Evolutionary conservation across 1,140 invertebrate species (phyloP), one percentile per base, ranked within the genome.

Genomic region (Pseudomyrmex sp.): DNA sequence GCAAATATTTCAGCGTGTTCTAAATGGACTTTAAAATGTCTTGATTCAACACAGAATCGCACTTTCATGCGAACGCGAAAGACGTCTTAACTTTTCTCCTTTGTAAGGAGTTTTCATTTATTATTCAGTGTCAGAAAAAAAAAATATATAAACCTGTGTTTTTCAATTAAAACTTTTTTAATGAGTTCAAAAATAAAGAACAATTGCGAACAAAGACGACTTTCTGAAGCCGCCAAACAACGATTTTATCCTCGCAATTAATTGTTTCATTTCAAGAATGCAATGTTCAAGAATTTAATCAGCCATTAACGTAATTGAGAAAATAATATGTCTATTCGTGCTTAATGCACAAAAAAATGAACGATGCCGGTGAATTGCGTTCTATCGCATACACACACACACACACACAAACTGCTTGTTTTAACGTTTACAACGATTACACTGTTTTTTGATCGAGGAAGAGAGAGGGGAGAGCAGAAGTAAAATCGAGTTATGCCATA

Each of bases 311-410:
- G 35, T 61, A 48, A 74, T 61, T 74, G 59, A 76, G 48, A 75
- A 26, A 62, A 35, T 15, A 23, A n/a, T 23, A 44, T 26, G 26
- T 13, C 75, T 62, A 46, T 20, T 54, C 10, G 18, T 68, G 26
- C 15, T 46, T 23, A 15, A 65, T 77, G 44, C 73, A 12, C 23
- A 62, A 50, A 44, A 63, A 58, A 79, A 79, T 12, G 61, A 18
- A 76, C 46, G 56, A 26, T 9, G 20, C 15, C 20, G 44, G 20
- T 10, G 44, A 75, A 48, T 52, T n/a, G 20, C 13, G 35, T 5
- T 48, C 15, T 26, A 62, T 50, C 44, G 9, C 1, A 5, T 8
- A 3, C 26, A 1, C 26, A 35, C 26, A 35, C 3, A 35, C 4
- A 35, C 26, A 35, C 35, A 7, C 35, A 35, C 5, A 35, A 35